Percentiles rank a stretch among this genome's conserved stretches.
Evolutionary conservation across 2,113 vertebrate genomes (phyloP).

Genomic region (Alexandromys fortis): DNA sequence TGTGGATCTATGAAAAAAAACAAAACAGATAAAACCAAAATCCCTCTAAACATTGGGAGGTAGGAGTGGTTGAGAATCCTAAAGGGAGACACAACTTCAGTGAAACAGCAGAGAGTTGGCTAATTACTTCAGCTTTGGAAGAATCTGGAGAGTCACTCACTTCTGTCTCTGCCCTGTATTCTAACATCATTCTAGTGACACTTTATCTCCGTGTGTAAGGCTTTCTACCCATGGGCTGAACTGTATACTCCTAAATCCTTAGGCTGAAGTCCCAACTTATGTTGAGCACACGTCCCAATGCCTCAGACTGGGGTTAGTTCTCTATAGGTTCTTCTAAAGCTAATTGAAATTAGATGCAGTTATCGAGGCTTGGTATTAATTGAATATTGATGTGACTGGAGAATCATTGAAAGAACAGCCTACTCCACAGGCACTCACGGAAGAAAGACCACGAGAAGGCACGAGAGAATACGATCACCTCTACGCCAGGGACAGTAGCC

Average conservation of each 20-base stretch:
- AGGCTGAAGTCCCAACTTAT: background rate
- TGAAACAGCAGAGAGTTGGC: background rate
- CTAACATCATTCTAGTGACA: background rate
- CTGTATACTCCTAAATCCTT: background rate
- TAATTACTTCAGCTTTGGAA: background rate
- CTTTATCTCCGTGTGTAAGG: background rate
- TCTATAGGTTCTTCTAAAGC: background rate
- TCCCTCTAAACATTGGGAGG: background rate
- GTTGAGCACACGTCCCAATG: background rate
- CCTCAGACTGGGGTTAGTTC: background rate
- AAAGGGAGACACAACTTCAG: background rate
- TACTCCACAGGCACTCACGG: background rate
- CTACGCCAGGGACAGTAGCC: background rate
- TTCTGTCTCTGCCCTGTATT: background rate
- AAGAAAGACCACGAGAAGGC: background rate
- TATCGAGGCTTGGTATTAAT: background rate
- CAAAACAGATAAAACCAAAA: background rate
- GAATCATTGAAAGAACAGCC: background rate
- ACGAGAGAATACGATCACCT: background rate
- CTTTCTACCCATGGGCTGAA: background rate
- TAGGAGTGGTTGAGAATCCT: slow-evolving; percentile 24
- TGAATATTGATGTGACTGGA: background rate
- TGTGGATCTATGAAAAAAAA: background rate
- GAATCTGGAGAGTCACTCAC: background rate
- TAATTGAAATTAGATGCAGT: background rate